Percentiles rank a stretch among this genome's conserved stretches.
Evolutionary conservation across 2,888 invertebrate genomes (phyloP).

Genomic region (Netelia fuscicornis): DNA sequence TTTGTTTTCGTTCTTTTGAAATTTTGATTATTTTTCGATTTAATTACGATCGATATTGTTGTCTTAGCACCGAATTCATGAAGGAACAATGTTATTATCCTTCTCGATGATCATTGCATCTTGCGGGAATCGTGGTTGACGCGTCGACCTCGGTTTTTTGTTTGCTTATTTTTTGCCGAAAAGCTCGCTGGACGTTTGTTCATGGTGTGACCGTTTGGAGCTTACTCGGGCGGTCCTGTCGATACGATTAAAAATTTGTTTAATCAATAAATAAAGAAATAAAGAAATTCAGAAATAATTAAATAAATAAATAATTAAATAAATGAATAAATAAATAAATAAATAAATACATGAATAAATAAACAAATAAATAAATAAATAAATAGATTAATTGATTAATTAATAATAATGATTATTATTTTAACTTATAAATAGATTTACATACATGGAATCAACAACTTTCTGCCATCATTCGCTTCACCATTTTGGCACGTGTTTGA

Average conservation of each 20-base stretch:
- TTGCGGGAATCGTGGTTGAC: slow-evolving; percentile 50
- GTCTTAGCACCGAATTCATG: too few relatives aligned
- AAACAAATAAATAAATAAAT: background rate
- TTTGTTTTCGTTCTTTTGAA: background rate
- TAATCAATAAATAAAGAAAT: too few relatives aligned
- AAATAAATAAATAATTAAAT: too few relatives aligned
- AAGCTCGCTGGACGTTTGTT: slow-evolving; percentile 31
- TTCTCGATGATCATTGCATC: slow-evolving; percentile 42
- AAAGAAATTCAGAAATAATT: too few relatives aligned
- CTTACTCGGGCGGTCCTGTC: slow-evolving; percentile 52
- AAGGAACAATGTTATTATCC: background rate
- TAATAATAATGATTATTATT: background rate
- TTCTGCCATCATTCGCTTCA: slow-evolving; percentile 37
- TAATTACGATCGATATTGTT: too few relatives aligned
- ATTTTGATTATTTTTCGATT: too few relatives aligned
- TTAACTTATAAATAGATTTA: background rate
- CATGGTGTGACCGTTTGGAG: slow-evolving; percentile 66
- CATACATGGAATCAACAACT: slow-evolving; percentile 32
- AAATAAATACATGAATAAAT: background rate
- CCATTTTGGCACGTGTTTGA: slow-evolving; percentile 55
- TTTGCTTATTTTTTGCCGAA: slow-evolving; percentile 30
- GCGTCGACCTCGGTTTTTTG: slow-evolving; percentile 49
- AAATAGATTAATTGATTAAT: background rate
- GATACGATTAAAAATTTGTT: too few relatives aligned
- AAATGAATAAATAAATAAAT: background rate